These are phyloP conservation scores for Baronia brevicornis DNA, from an alignment of 2,888 invertebrate species.

Conservation along the genomic window DNA sequence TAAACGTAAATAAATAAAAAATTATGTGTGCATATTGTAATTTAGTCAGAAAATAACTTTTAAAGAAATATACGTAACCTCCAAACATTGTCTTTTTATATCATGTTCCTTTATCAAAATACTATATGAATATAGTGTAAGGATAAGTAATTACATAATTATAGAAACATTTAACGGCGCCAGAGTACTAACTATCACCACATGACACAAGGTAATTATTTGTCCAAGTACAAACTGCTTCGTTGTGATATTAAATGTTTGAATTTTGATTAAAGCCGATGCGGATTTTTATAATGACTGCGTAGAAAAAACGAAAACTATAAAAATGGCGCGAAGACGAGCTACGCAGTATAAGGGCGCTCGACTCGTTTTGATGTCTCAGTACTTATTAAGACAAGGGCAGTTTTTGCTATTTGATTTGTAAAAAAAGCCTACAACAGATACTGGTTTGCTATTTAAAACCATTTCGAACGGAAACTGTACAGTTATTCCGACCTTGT, in stretches of 20 bases:
- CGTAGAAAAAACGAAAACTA: conserved; percentile 54
- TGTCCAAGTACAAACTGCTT: conserved; percentile 53
- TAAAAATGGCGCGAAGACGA: conserved; percentile 57
- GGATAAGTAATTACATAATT: too few species aligned
- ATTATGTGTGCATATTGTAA: too few species aligned
- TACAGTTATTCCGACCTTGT: conserved; percentile 63
- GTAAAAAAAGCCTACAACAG: conserved; percentile 62
- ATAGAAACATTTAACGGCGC: conserved; percentile 26
- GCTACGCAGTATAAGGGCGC: conserved; percentile 30
- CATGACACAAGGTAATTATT: conserved; percentile 52
- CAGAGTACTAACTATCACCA: conserved; percentile 16
- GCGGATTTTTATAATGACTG: conserved; percentile 61
- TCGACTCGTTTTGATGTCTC: conserved; percentile 59
- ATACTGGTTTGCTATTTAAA: conserved; percentile 72
- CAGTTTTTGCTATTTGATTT: conserved; percentile 75
- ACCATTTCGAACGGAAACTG: conserved; percentile 70
- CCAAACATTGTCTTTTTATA: neutral
- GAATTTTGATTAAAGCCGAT: conserved; percentile 68
- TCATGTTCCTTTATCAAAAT: too few species aligned
- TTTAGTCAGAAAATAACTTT: too few species aligned
- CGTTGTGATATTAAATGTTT: conserved; percentile 56
- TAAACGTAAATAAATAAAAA: too few species aligned
- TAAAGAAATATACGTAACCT: too few species aligned
- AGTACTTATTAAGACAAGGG: conserved; percentile 71
- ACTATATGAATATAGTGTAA: too few species aligned